phyloP scores from a whole-genome alignment of 2,113 vertebrate genomes.

The Eublepharis macularius region DNA sequence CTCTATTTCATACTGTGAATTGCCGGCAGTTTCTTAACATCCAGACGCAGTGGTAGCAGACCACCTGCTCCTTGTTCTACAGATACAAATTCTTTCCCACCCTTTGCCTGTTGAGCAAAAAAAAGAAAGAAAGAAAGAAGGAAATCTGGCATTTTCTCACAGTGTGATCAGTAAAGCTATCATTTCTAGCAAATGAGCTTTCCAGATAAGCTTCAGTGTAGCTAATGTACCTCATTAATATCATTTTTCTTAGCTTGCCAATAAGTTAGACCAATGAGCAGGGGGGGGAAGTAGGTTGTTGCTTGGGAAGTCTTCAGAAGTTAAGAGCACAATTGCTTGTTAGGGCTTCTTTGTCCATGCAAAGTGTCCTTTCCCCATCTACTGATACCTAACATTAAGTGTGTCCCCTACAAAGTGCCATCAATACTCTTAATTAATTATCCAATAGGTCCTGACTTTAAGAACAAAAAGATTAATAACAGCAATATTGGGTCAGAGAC shows the following conservation, averaged over 20 bases:
- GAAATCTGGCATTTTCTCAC: constrained; percentile 82
- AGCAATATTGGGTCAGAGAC: background rate
- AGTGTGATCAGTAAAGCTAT: constrained; percentile 53
- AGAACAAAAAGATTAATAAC: background rate
- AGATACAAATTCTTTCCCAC: constrained; percentile 44
- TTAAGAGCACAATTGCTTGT: background rate
- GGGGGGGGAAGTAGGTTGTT: too few species aligned
- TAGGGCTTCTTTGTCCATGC: background rate
- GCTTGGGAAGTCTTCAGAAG: constrained; percentile 8
- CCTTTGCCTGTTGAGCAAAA: constrained; percentile 50
- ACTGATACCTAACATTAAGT: background rate
- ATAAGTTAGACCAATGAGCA: constrained; percentile 21
- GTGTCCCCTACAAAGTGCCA: background rate
- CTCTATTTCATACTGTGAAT: constrained; percentile 26
- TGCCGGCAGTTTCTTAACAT: constrained; percentile 14
- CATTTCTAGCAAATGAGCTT: constrained; percentile 62
- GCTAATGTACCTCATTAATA: constrained; percentile 70
- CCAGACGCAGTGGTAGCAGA: constrained; percentile 30
- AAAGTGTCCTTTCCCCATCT: background rate
- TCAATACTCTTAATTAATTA: background rate
- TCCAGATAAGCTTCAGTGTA: constrained; percentile 76
- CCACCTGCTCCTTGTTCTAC: constrained; percentile 68
- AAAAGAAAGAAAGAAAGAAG: constrained; percentile 3
- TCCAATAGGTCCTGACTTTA: background rate
- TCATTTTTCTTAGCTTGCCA: constrained; percentile 49